Conservation (phyloP, 2,113 vertebrate genomes). For the Mus spicilegus region DNA sequence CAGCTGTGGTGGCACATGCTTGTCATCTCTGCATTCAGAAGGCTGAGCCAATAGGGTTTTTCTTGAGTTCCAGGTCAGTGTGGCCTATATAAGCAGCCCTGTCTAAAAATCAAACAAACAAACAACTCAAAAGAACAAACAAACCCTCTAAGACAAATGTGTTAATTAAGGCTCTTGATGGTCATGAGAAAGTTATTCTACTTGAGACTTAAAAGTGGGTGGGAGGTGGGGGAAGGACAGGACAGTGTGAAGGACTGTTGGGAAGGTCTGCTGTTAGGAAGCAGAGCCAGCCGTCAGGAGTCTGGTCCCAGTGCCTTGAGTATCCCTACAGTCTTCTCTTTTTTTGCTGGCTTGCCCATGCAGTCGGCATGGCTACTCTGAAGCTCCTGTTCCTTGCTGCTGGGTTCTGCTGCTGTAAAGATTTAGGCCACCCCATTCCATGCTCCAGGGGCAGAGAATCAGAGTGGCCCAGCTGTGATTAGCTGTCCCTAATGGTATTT, state of each 20-base stretch:
- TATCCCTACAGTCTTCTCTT: background rate
- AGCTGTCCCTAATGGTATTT: background rate
- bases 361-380: background rate
- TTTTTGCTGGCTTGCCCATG: background rate
- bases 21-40: background rate
- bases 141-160: background rate
- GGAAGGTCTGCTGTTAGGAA: background rate
- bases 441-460: constrained; percentile 10
- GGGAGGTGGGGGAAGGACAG: background rate
- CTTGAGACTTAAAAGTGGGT: background rate
- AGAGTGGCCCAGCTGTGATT: background rate
- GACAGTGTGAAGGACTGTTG: background rate
- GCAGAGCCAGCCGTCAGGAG: background rate
- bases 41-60: background rate
- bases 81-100: background rate
- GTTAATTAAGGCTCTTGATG: background rate
- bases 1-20: background rate
- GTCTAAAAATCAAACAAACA: background rate
- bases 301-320: background rate
- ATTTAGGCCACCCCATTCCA: background rate
- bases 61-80: background rate
- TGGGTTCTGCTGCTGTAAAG: background rate
- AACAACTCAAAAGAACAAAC: background rate
- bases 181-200: background rate
- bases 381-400: background rate